A percentile compares a stretch with the other conserved stretches of the same genome.
Conservation (phyloP, 2,888 invertebrate species). For the Ichneumon xanthorius region DNA sequence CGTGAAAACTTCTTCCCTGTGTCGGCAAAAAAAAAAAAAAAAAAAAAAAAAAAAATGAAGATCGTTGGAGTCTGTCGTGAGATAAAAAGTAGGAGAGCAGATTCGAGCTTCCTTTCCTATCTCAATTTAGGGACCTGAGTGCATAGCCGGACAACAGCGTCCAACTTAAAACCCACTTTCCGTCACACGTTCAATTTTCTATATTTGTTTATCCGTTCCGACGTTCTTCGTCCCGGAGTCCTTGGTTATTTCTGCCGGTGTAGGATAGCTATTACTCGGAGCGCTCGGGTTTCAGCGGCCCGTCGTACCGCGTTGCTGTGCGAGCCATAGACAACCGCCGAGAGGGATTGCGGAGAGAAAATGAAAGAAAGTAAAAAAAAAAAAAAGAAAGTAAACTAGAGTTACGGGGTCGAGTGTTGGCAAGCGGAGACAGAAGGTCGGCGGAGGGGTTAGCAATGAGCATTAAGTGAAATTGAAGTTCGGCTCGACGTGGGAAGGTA, state of each 20-base stretch:
- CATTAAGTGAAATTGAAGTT: constrained; percentile 77
- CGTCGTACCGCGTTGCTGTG: background rate
- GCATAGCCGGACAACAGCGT: background rate
- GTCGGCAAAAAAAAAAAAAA: constrained; percentile 16
- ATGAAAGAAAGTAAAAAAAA: constrained; percentile 7
- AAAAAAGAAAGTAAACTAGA: constrained; percentile 8
- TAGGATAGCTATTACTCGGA: constrained; percentile 16
- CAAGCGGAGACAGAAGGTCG: constrained; percentile 30
- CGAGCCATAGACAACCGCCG: background rate
- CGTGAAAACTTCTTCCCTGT: constrained; percentile 47
- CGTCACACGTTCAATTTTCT: background rate
- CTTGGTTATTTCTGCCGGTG: background rate
- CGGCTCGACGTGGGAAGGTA: constrained; percentile 3
- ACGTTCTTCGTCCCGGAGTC: background rate
- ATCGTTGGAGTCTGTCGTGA: constrained; percentile 36
- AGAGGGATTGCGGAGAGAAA: constrained; percentile 8
- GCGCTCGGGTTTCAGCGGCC: constrained; percentile 6
- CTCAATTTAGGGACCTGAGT: background rate
- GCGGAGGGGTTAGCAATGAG: constrained; percentile 47
- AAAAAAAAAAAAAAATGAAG: background rate
- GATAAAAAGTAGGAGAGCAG: background rate
- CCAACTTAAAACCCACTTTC: background rate
- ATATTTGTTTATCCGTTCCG: constrained; percentile 2
- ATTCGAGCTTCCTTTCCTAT: background rate
- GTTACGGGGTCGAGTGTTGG: constrained; percentile 18